A percentile compares a stretch with the other conserved stretches of the same genome.
These are phyloP conservation scores for Phocoena phocoena DNA, from an alignment of 2,113 vertebrate genomes.

Conservation along the genomic window DNA sequence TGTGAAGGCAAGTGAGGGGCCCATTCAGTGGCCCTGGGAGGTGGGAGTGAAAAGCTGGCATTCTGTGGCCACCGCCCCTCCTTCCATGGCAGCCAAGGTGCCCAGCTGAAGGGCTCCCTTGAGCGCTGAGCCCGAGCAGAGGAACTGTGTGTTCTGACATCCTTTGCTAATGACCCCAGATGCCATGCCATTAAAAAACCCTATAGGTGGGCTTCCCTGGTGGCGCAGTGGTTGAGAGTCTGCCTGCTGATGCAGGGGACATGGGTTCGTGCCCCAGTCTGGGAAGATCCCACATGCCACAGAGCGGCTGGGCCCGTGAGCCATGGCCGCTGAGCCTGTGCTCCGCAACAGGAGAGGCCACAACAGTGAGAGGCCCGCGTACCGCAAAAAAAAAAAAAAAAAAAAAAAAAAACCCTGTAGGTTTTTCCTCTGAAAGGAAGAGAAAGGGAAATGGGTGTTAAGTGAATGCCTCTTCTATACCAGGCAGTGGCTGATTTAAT, in stretches of 20 bases:
- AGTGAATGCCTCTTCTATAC: not conserved
- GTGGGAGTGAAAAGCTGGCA: not conserved
- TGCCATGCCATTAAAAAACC: not conserved
- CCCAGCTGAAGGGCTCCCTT: not conserved
- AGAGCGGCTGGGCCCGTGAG: too few relatives aligned
- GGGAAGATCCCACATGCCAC: too few relatives aligned
- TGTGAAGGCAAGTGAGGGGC: not conserved
- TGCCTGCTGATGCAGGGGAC: too few relatives aligned
- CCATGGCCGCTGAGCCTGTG: too few relatives aligned
- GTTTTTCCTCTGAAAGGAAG: constrained; percentile 1
- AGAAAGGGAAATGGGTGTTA: not conserved
- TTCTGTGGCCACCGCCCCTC: too few relatives aligned
- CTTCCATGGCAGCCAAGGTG: not conserved
- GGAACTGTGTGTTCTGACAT: not conserved
- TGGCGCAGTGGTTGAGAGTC: too few relatives aligned
- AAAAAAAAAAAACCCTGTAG: not conserved
- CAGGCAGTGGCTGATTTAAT: not conserved
- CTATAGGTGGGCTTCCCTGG: not conserved
- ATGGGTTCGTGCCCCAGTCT: too few relatives aligned
- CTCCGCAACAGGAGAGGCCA: too few relatives aligned
- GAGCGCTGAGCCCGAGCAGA: not conserved
- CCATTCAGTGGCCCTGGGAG: not conserved
- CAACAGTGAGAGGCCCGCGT: too few relatives aligned
- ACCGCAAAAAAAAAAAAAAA: not conserved
- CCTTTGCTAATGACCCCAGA: not conserved